Base-by-base conservation (phyloP, 2,888 invertebrate genomes). In the Pediacus dermestoides region DNA sequence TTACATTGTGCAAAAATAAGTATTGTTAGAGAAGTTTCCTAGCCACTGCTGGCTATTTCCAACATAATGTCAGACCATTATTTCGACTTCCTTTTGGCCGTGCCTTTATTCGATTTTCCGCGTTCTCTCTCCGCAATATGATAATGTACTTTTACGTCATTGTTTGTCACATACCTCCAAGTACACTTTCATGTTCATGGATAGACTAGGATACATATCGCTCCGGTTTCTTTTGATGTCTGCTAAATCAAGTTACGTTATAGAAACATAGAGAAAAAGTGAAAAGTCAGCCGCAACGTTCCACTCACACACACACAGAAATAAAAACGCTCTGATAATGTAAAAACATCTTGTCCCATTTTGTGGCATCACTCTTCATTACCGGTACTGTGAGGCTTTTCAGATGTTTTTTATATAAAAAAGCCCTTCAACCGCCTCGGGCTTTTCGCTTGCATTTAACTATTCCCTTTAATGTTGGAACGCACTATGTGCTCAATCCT, bases 341-440 rank as follows among this genome's bases (percentile, higher is more conserved):
- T 38, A 47, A 50, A 45, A 53, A 54, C 55, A 50, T 55, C 54
- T 49, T 52, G 54, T 55, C 52, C 50, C 52, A 54, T 55, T 49
- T 48, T 39, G 45, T 34, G 40, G 55, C 53, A 54, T 57, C 57
- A 57, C 57, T 57, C 57, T 57, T 57, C 57, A 57, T 57, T 57
- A 55, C 48, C 46, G 41, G 36, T 43, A 39, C 40, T 40, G 46
- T 35, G 44, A 48, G 42, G 48, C 46, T 49, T 55, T 51, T 49
- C 47, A 48, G 48, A 46, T 42, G 45, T 50, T 49, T 45, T 46
- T 46, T 45, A 14, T 3, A 13, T 11, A 28, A 13, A 28, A 28
- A 28, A 28, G 12, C 39, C 36, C 43, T 48, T 36, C 42, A 37
- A 37, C 30, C 42, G 46, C 52, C 46, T 39, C 26, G 27, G 42